Evolutionary conservation across 1,140 invertebrate genomes (phyloP), one percentile per base, ranked within the genome.

Genomic region (Calliopsis andreniformis): DNA sequence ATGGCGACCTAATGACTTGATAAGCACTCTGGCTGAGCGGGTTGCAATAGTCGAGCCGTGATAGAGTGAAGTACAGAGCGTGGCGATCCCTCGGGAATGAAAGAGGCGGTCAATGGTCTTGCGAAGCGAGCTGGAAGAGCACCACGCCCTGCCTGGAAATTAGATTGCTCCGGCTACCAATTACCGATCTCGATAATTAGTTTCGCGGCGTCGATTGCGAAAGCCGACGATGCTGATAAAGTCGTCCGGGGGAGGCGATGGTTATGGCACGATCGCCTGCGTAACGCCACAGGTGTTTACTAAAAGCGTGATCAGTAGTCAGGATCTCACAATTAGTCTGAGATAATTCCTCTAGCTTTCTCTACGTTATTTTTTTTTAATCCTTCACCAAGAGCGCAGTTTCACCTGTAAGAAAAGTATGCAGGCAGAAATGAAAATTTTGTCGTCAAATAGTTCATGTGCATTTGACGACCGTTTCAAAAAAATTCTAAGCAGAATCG

Each of bases 1-100:
- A 73, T 78, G 49, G 79, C 63, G 69, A 76, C 39, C 64, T 82
- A 82, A 83, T 82, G 75, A 83, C 79, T 82, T 66, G 79, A 82
- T 83, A 82, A 82, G 68, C 81, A 83, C 75, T 82, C 42, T 61
- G 5, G 18, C 43, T 23, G 49, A 30, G 53, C 28, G 20, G 47
- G 55, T 66, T 62, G 77, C 66, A 56, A 55, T 66, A 70, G 76
- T 59, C 70, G 64, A 58, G 47, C 58, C 35, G 58, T 58, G 39
- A 66, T 55, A 59, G 18, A 56, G n/a, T n/a, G n/a, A n/a, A n/a
- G n/a, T n/a, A 66, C 45, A 59, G 18, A 8, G 20, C n/a, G n/a
- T 8, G 18, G 7, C 49, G 58, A 59, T 80, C 61, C 62, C 25
- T 47, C 42, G 47, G 63, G 68, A 80, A 66, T 42, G 64, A 76